Evolutionary conservation across 2,888 invertebrate genomes (phyloP), one percentile per base, ranked within the genome.

Genomic region (Eupithecia centaureata): DNA sequence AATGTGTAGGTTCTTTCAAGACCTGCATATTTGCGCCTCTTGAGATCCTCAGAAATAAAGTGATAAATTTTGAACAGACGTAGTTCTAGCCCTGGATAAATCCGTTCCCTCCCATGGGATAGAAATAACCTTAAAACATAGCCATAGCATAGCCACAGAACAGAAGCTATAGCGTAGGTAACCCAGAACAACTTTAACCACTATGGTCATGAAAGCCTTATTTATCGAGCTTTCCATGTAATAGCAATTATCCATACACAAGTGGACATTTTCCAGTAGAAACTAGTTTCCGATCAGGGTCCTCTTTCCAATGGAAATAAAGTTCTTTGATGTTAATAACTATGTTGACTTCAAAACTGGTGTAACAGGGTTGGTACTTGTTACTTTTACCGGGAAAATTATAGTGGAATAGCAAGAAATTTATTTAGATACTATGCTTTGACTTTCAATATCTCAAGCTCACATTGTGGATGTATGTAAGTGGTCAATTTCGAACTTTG

Each of bases 291-390:
- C 60, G 68, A 72, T 70, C 65, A 51, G 75, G 62, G 56, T 62
- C 52, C 68, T 65, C 60, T 73, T 79, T 76, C 69, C 60, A 73
- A 73, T 68, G 71, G 72, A 77, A 76, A 76, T 74, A 74, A 56
- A 78, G 73, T 77, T 77, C 75, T 66, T n/a, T 32, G 63, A 68
- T 73, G 74, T 74, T 74, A 75, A 73, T 78, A 74, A 77, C 75
- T 71, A 75, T 57, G 58, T 76, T 73, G 73, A 73, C 71, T 72
- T 65, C 18, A 32, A 66, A 73, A 78, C 82, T 65, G 67, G 78
- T 73, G 65, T 38, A 59, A 67, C 71, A 52, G 51, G 70, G 59
- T 52, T 28, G 33, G 15, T 18, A 47, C 27, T 30, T 52, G 54
- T 42, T 27, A 1, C 54, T 56, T 27, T 56, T 30, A 18, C 30